Conservation (phyloP, 2,888 invertebrate species). For the Gastrophysa polygoni region DNA sequence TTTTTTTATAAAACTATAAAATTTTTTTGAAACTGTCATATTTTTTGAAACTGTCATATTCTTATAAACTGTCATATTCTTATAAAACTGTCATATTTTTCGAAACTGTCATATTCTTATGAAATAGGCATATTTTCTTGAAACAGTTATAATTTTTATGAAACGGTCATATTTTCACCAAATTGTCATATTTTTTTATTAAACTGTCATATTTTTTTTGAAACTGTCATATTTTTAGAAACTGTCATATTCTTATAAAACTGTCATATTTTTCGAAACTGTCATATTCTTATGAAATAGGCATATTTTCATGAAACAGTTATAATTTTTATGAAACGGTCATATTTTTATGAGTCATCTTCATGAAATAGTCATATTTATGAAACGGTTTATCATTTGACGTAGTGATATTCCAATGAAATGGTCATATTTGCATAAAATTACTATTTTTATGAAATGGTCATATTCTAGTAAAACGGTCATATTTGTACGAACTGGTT, state of each 20-base stretch:
- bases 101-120: neutral
- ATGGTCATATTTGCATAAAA: constrained; percentile 42
- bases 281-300: neutral
- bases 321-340: neutral
- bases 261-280: neutral
- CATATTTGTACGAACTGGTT: too few species aligned
- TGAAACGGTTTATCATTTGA: neutral
- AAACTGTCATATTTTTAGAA: neutral
- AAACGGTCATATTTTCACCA: neutral
- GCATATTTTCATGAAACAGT: neutral
- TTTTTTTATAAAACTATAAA: neutral
- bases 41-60: neutral
- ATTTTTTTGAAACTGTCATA: neutral
- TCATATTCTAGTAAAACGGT: neutral
- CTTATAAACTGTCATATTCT: neutral
- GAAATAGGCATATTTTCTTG: neutral
- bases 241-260: neutral
- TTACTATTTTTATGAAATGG: neutral
- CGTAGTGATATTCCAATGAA: neutral
- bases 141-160: neutral
- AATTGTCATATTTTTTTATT: neutral
- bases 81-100: neutral
- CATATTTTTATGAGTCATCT: neutral
- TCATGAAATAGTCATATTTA: constrained; percentile 16
- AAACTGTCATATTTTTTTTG: neutral